Conservation (phyloP, 1,140 invertebrate genomes). For the Ostrea edulis region DNA sequence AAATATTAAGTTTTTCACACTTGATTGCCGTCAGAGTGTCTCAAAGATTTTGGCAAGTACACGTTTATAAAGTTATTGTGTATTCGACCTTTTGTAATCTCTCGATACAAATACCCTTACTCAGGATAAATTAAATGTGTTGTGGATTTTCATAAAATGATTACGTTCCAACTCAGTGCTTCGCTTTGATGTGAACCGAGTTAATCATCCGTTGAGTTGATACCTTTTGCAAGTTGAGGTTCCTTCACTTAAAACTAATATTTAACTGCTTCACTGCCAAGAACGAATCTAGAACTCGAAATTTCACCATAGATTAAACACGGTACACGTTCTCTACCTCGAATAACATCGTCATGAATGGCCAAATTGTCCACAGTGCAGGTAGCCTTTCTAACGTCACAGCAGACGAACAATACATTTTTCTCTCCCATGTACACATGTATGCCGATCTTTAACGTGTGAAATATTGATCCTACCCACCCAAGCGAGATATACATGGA, state of each 20-base stretch:
- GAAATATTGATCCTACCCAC: not conserved
- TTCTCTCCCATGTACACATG: too few relatives aligned
- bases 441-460: not conserved
- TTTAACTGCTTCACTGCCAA: constrained; percentile 5
- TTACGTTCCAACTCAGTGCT: constrained; percentile 16
- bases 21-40: constrained; percentile 13
- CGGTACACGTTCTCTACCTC: too few relatives aligned
- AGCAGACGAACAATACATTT: too few relatives aligned
- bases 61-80: constrained; percentile 20
- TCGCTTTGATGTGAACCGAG: not conserved
- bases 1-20: constrained; percentile 18
- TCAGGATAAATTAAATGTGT: constrained; percentile 18
- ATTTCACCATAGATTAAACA: too few relatives aligned
- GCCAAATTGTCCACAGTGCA: too few relatives aligned
- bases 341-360: too few relatives aligned
- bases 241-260: not conserved
- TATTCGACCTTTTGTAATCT: constrained; percentile 25
- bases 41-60: constrained; percentile 14
- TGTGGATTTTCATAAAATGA: constrained; percentile 20
- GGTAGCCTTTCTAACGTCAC: too few relatives aligned
- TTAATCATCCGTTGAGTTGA: constrained; percentile 25
- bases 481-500: not conserved
- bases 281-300: too few relatives aligned
- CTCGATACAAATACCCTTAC: constrained; percentile 18
- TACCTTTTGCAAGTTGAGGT: not conserved